A percentile compares a stretch with the other conserved stretches of the same genome.
Conservation (phyloP, 1,140 invertebrate species). For the Nylanderia fulva region DNA sequence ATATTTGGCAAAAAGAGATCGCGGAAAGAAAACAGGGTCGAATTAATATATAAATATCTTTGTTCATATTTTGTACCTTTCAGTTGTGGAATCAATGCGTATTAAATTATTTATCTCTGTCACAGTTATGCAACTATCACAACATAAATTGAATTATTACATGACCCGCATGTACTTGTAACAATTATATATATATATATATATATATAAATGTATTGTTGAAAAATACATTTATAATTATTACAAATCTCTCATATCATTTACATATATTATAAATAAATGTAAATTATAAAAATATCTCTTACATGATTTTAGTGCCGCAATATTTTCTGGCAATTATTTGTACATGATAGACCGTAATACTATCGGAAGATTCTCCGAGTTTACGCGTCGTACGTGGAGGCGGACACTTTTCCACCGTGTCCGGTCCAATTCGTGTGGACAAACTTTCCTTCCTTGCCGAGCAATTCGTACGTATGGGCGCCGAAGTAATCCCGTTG, state of each 20-base stretch:
- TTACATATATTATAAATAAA: no score
- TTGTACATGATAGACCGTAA: conserved; percentile 10
- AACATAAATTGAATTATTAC: neutral
- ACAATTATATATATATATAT: no score
- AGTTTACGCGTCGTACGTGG: conserved; percentile 95
- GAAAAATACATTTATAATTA: no score
- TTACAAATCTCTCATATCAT: no score
- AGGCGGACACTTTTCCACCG: conserved; percentile 98
- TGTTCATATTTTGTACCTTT: neutral
- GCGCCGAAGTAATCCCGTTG: conserved; percentile 99
- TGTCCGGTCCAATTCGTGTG: conserved; percentile 99
- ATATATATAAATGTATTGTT: no score
- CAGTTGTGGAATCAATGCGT: neutral
- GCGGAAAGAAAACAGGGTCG: neutral
- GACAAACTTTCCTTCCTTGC: conserved; percentile 94
- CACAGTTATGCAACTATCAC: neutral
- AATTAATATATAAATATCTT: neutral
- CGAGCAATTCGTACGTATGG: conserved; percentile 98
- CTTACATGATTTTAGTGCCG: neutral
- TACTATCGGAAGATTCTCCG: neutral
- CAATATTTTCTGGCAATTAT: neutral
- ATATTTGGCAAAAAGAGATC: neutral
- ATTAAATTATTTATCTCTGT: neutral
- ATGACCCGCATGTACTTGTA: no score
- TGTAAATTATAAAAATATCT: conserved; percentile 10